Conservation (phyloP, 1,140 invertebrate species). For the Caenorhabditis remanei region DNA sequence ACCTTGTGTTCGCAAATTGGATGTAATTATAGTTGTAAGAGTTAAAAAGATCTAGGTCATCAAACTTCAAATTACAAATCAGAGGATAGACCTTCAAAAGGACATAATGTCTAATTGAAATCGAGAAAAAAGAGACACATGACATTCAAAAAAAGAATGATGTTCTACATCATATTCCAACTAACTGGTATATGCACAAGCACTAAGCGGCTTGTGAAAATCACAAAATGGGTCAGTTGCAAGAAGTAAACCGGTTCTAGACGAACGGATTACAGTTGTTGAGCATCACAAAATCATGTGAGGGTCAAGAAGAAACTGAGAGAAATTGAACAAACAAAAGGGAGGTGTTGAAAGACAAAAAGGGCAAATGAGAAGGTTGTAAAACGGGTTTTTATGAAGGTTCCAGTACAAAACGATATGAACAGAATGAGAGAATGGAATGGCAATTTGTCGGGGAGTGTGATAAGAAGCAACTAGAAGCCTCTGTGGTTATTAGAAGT, state of each 20-base stretch:
- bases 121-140: background rate
- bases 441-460: background rate
- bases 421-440: background rate
- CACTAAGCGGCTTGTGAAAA: constrained; percentile 43
- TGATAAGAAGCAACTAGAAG: background rate
- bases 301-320: constrained; percentile 6
- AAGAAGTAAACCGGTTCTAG: constrained; percentile 4
- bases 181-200: constrained; percentile 28
- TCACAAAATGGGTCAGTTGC: constrained; percentile 22
- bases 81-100: constrained; percentile 35
- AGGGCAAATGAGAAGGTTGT: constrained; percentile 38
- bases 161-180: constrained; percentile 16
- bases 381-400: constrained; percentile 24
- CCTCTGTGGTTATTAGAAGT: too few species aligned
- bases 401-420: constrained; percentile 29
- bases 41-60: constrained; percentile 53
- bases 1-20: constrained; percentile 45
- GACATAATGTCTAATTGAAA: constrained; percentile 27
- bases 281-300: background rate
- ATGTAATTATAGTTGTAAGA: constrained; percentile 50
- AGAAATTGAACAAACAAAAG: background rate
- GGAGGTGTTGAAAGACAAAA: constrained; percentile 3
- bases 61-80: constrained; percentile 45
- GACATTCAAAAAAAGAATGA: background rate
- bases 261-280: constrained; percentile 23